phyloP scores from a whole-genome alignment of 1,140 invertebrate species.

The Lepidurus couesii region DNA sequence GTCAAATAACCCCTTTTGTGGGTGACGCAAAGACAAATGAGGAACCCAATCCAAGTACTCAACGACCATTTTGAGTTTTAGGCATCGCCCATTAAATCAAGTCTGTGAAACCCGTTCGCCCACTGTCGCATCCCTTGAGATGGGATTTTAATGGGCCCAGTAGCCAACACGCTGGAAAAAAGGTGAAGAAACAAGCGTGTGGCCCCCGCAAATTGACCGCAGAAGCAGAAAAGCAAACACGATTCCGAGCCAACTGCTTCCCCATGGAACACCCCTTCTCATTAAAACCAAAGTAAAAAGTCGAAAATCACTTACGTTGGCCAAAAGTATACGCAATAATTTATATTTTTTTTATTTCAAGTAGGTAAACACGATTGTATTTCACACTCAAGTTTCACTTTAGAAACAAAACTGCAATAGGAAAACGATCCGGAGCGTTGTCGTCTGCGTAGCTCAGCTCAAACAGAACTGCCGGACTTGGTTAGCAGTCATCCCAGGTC shows the following conservation, averaged over 20 bases:
- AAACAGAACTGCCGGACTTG: slow-evolving; percentile 14
- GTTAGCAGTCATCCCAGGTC: slow-evolving; percentile 21
- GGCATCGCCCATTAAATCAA: slow-evolving; percentile 1
- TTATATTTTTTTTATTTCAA: no score
- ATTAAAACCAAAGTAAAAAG: neutral
- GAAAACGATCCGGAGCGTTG: neutral
- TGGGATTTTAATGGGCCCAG: slow-evolving; percentile 3
- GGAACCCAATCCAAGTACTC: neutral
- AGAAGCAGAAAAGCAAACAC: neutral
- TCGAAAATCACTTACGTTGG: neutral
- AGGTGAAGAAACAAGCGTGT: neutral
- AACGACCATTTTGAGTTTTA: neutral
- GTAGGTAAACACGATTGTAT: no score
- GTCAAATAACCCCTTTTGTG: neutral
- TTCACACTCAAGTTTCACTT: neutral
- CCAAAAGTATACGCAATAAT: no score
- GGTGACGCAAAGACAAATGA: slow-evolving; percentile 21
- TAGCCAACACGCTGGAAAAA: neutral
- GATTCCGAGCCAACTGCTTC: neutral
- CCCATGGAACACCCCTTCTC: neutral
- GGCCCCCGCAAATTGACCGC: neutral
- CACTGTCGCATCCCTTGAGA: neutral
- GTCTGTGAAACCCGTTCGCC: slow-evolving; percentile 4
- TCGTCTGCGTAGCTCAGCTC: slow-evolving; percentile 5
- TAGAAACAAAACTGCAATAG: neutral